These are phyloP conservation scores for Caenorhabditis latens DNA, from an alignment of 1,140 invertebrate genomes.

Conservation along the genomic window DNA sequence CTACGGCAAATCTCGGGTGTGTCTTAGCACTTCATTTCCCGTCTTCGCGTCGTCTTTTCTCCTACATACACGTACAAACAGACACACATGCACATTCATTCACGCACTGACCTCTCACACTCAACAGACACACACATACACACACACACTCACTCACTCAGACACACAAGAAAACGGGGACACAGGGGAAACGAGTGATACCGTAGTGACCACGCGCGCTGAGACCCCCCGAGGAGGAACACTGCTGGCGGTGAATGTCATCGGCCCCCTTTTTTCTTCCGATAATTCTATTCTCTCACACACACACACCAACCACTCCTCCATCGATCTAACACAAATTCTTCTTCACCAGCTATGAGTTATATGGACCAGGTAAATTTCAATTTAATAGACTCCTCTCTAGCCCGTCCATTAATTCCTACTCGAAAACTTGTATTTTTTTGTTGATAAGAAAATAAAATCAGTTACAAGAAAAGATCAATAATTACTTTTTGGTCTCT, in stretches of 20 bases:
- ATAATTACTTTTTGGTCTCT: too few species aligned
- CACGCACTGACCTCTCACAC: neutral
- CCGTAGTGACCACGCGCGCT: neutral
- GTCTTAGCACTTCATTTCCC: too few species aligned
- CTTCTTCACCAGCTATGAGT: constrained; percentile 46
- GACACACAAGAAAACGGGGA: neutral
- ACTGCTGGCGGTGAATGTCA: neutral
- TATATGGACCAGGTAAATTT: constrained; percentile 49
- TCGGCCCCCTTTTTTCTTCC: neutral
- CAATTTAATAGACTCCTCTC: neutral
- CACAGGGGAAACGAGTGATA: constrained; percentile 24
- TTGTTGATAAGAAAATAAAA: too few species aligned
- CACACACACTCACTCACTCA: neutral
- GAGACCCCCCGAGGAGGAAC: constrained; percentile 5
- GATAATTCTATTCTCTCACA: neutral
- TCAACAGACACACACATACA: too few species aligned
- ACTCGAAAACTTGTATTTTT: neutral
- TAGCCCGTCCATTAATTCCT: neutral
- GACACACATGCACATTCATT: neutral
- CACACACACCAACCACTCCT: neutral
- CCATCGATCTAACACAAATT: constrained; percentile 22
- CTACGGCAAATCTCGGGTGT: too few species aligned
- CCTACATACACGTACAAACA: too few species aligned
- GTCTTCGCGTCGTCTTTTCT: too few species aligned
- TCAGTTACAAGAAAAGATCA: too few species aligned